These are phyloP conservation scores for Etia nguti DNA, from an alignment of 2,113 vertebrate species.

Conservation along the genomic window DNA sequence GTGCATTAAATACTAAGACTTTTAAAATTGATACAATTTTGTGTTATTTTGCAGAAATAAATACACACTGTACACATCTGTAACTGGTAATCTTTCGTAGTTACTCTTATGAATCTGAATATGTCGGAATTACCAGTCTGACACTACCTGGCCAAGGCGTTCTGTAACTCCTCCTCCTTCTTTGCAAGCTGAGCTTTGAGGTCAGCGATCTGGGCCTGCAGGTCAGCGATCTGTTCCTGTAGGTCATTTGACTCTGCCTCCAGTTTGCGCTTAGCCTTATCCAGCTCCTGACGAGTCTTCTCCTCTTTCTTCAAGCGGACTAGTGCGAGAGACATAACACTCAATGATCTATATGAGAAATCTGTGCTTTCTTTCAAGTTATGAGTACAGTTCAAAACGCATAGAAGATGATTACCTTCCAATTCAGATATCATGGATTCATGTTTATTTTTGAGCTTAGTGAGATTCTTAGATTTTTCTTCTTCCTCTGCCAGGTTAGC, in stretches of 20 bases:
- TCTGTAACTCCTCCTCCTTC: conserved; percentile 92
- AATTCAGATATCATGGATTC: conserved; percentile 98
- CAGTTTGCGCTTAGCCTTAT: conserved; percentile 90
- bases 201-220: conserved; percentile 88
- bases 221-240: conserved; percentile 87
- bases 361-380: neutral
- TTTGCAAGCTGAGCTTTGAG: conserved; percentile 89
- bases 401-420: conserved; percentile 75
- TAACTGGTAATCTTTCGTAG: neutral
- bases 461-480: conserved; percentile 95
- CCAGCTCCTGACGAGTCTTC: conserved; percentile 89
- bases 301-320: conserved; percentile 95
- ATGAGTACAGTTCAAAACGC: neutral
- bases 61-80: neutral
- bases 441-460: conserved; percentile 94
- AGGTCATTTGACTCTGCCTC: conserved; percentile 86
- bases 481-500: conserved; percentile 95
- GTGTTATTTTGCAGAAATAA: neutral
- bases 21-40: neutral
- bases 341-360: neutral
- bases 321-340: conserved; percentile 23
- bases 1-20: neutral
- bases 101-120: neutral
- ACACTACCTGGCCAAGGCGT: conserved; percentile 81
- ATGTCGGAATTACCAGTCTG: neutral